These are phyloP conservation scores for Triplophysa dalaica DNA, from an alignment of 2,113 vertebrate genomes.

Conservation along the genomic window DNA sequence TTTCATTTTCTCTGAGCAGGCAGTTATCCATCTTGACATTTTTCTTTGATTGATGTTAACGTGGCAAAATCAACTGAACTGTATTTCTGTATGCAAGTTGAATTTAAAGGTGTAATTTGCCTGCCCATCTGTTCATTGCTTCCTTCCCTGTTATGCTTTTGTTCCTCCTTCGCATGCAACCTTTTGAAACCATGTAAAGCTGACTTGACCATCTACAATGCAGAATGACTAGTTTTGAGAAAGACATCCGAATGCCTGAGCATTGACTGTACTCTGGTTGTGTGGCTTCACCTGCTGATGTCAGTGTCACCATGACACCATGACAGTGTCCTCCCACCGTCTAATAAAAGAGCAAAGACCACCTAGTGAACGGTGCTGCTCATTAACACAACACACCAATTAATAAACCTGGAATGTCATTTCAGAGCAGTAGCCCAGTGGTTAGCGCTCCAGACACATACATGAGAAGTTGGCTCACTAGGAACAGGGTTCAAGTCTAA, in stretches of 20 bases:
- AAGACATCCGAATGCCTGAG: not conserved
- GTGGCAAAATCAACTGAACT: no score
- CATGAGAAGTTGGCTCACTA: no score
- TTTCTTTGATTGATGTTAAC: no score
- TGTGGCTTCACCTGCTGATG: constrained; percentile 23
- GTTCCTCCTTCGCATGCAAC: not conserved
- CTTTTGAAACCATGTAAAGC: not conserved
- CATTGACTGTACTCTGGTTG: not conserved
- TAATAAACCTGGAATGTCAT: constrained; percentile 28
- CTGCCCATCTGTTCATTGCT: not conserved
- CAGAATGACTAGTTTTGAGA: not conserved
- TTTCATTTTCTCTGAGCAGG: not conserved
- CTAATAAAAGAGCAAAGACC: constrained; percentile 46
- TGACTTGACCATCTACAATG: not conserved
- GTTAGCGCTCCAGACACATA: no score
- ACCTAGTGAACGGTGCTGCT: constrained; percentile 48
- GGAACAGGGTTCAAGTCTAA: no score
- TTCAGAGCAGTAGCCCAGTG: no score
- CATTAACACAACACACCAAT: constrained; percentile 58
- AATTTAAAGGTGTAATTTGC: not conserved
- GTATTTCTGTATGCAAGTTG: not conserved
- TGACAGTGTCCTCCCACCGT: constrained; percentile 31
- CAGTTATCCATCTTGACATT: not conserved
- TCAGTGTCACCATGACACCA: not conserved
- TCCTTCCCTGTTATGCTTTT: not conserved